These are phyloP conservation scores for Sebastes alutus DNA, from an alignment of 2,797 vertebrate species.

Conservation along the genomic window DNA sequence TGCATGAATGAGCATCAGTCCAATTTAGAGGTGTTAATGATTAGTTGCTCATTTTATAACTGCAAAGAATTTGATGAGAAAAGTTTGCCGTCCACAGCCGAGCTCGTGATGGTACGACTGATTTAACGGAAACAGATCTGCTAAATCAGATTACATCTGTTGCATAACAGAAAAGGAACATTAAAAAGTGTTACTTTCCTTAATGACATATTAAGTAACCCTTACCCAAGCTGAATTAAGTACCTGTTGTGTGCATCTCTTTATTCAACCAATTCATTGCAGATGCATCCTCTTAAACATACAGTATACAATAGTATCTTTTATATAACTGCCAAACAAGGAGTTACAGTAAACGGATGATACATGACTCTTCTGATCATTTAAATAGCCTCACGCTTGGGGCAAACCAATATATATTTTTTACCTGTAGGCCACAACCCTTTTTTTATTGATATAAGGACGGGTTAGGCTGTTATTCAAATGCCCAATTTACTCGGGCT, in stretches of 20 bases:
- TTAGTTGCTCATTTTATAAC: too few species aligned
- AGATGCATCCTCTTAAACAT: background rate
- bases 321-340: background rate
- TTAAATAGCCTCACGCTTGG: background rate
- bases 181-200: too few species aligned
- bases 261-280: background rate
- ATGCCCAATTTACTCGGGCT: background rate
- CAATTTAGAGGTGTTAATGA: background rate
- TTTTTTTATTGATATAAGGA: background rate
- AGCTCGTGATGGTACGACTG: background rate
- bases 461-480: background rate
- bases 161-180: too few species aligned
- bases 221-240: too few species aligned
- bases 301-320: fast-evolving
- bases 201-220: too few species aligned
- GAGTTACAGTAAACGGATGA: background rate
- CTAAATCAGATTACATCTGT: too few species aligned
- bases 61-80: background rate
- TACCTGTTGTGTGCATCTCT: background rate
- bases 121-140: background rate
- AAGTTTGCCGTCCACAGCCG: background rate
- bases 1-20: background rate
- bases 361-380: background rate
- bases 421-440: background rate
- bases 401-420: too few species aligned